Conservation (phyloP, 1,140 invertebrate species). For the Matsumurasca onukii region DNA sequence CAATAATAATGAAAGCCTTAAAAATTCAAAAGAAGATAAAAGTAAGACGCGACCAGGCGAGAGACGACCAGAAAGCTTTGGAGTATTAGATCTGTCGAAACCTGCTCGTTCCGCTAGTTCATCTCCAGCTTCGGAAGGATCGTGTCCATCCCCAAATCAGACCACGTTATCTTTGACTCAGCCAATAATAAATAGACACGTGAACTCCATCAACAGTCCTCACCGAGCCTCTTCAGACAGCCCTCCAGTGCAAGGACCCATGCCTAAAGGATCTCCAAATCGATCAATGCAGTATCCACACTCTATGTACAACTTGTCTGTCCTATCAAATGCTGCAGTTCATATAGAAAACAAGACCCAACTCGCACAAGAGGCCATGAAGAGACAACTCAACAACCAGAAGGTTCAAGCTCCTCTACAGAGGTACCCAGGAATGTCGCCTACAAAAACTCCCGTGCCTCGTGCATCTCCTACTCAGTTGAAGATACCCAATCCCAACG, state of each 20-base stretch:
- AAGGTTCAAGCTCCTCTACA: conserved; percentile 10
- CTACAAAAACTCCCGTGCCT: conserved; percentile 29
- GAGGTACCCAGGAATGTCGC: not conserved
- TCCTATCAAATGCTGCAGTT: conserved; percentile 42
- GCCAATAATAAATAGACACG: conserved; percentile 40
- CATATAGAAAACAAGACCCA: conserved; percentile 38
- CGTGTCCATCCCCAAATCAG: conserved; percentile 34
- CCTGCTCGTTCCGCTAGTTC: conserved; percentile 40
- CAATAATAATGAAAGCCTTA: not conserved
- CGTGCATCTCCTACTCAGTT: conserved; percentile 21
- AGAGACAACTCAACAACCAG: not conserved
- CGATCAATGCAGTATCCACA: not conserved
- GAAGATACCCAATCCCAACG: conserved; percentile 33
- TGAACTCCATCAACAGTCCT: not conserved
- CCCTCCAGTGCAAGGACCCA: not conserved
- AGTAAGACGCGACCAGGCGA: not conserved
- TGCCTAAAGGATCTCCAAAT: not conserved
- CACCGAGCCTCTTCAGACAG: not conserved
- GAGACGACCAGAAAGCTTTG: conserved; percentile 34
- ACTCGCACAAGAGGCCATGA: not conserved
- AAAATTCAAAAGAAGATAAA: not conserved
- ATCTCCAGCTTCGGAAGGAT: conserved; percentile 19
- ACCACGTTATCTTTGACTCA: conserved; percentile 45
- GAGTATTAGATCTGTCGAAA: conserved; percentile 45
- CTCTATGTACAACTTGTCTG: conserved; percentile 43